Evolutionary conservation across 2,113 vertebrate species (phyloP).

Genomic region (Syngnathus scovelli): DNA sequence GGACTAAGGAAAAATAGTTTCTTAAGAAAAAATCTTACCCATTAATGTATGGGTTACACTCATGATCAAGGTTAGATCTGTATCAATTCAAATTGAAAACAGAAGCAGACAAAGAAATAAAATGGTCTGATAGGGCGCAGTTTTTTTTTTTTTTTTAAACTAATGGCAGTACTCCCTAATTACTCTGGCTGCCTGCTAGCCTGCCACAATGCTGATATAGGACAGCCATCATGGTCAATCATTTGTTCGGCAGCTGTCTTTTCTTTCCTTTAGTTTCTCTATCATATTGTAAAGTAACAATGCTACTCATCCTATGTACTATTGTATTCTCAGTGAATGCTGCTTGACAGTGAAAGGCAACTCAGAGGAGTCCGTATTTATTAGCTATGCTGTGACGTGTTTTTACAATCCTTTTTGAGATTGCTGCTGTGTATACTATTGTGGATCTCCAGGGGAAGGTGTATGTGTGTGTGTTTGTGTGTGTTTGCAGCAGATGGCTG

Average conservation of each 20-base stretch:
- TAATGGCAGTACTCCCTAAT: slow-evolving; percentile 4
- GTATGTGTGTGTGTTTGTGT: slow-evolving; percentile 10
- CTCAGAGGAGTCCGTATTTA: slow-evolving; percentile 19
- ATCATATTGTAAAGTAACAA: slow-evolving; percentile 27
- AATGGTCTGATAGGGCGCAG: slow-evolving; percentile 19
- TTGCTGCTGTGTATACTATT: slow-evolving; percentile 23
- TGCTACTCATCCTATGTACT: slow-evolving; percentile 24
- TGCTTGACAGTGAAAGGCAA: slow-evolving; percentile 26
- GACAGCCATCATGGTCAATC: slow-evolving; percentile 29
- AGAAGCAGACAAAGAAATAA: slow-evolving; percentile 33
- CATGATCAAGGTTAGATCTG: slow-evolving; percentile 25
- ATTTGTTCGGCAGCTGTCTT: slow-evolving; percentile 25
- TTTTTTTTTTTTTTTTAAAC: slow-evolving; percentile 20
- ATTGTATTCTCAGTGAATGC: slow-evolving; percentile 26
- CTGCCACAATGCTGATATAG: slow-evolving; percentile 36
- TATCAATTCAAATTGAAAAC: slow-evolving; percentile 31
- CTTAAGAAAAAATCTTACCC: background rate
- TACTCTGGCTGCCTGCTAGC: background rate
- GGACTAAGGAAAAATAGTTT: slow-evolving; percentile 1
- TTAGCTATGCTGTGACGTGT: slow-evolving; percentile 34
- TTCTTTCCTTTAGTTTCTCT: slow-evolving; percentile 20
- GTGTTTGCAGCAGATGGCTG: slow-evolving; percentile 30
- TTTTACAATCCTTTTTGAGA: slow-evolving; percentile 37
- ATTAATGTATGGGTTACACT: too few relatives aligned
- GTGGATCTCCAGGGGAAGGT: slow-evolving; percentile 25